Percentiles rank a stretch among this genome's conserved stretches.
phyloP scores from a whole-genome alignment of 2,888 invertebrate species.

The Ctenicera cuprea region DNA sequence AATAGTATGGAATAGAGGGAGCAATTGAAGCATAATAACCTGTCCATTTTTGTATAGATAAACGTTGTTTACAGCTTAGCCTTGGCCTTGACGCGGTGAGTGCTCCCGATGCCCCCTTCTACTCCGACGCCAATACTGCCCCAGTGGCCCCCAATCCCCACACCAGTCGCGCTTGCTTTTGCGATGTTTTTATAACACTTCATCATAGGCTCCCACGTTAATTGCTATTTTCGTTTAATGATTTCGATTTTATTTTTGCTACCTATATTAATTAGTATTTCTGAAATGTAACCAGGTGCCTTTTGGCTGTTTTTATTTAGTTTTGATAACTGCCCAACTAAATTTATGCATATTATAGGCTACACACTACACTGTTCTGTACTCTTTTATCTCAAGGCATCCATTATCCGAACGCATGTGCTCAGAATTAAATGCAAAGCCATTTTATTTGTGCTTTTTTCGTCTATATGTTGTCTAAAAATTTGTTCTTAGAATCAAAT shows the following conservation, averaged over 20 bases:
- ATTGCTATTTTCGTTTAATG: constrained; percentile 51
- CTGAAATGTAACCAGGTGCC: no score
- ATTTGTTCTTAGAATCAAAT: no score
- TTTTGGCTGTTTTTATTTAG: no score
- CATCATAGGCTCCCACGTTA: constrained; percentile 55
- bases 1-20: background rate
- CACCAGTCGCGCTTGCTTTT: constrained; percentile 52
- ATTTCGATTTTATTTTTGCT: constrained; percentile 24
- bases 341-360: no score
- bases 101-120: constrained; percentile 63
- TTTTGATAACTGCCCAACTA: no score
- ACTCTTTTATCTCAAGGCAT: no score
- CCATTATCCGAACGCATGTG: no score
- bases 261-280: constrained; percentile 15
- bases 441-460: no score
- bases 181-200: constrained; percentile 54
- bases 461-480: no score
- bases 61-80: constrained; percentile 66
- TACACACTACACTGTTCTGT: no score
- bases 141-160: constrained; percentile 66
- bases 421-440: no score
- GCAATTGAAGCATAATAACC: constrained; percentile 42
- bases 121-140: constrained; percentile 64
- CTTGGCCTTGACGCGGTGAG: constrained; percentile 69
- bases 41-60: constrained; percentile 55